Evolutionary conservation across 1,140 invertebrate species (phyloP).

Genomic region (Pantala flavescens): DNA sequence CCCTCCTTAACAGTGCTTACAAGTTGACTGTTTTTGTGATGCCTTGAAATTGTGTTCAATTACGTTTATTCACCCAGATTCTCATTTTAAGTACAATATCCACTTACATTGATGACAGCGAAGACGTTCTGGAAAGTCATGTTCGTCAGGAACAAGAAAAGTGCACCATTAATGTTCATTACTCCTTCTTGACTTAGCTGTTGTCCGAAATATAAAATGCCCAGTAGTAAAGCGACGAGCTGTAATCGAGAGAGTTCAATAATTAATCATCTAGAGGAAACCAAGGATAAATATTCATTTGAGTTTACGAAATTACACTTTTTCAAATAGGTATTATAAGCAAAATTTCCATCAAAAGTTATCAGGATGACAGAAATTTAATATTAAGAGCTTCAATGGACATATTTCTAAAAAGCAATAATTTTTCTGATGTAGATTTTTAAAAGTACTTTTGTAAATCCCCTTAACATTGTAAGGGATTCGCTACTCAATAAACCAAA

Average conservation of each 20-base stretch:
- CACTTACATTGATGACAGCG: conserved; percentile 75
- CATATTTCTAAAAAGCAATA: too few relatives aligned
- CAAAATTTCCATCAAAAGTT: too few relatives aligned
- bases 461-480: too few relatives aligned
- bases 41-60: too few relatives aligned
- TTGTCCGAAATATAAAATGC: conserved; percentile 82
- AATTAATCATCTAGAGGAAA: background rate
- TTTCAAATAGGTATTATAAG: conserved; percentile 12
- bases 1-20: too few relatives aligned
- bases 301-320: conserved; percentile 1
- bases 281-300: conserved; percentile 13
- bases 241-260: conserved; percentile 35
- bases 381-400: too few relatives aligned
- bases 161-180: conserved; percentile 92
- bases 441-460: too few relatives aligned
- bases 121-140: conserved; percentile 90
- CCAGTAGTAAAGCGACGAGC: conserved; percentile 78
- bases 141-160: conserved; percentile 85
- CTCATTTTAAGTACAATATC: background rate
- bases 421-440: too few relatives aligned
- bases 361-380: too few relatives aligned
- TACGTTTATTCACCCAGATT: too few relatives aligned
- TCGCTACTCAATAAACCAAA: too few relatives aligned
- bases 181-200: conserved; percentile 74
- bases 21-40: too few relatives aligned